phyloP scores from a whole-genome alignment of 2,797 vertebrate species.

The Acomys russatus region DNA sequence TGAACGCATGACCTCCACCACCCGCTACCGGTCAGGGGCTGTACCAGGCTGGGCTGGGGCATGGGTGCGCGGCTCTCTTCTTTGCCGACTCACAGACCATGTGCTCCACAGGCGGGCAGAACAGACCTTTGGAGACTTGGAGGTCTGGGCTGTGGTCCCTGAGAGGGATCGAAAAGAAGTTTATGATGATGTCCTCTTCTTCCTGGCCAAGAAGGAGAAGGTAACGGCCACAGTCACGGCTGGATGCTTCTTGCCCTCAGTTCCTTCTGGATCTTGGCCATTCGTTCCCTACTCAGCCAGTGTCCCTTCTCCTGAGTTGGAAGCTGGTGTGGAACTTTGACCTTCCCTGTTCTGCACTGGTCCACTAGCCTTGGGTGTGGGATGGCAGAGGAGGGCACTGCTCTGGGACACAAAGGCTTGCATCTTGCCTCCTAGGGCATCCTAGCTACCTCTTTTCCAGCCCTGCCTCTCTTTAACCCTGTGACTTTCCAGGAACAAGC shows the following conservation, averaged over 20 bases:
- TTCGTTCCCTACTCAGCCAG: background rate
- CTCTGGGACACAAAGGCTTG: background rate
- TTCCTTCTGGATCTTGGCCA: background rate
- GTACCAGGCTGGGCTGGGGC: constrained; percentile 25
- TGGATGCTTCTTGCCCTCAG: background rate
- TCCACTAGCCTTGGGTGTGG: background rate
- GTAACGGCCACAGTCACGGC: constrained; percentile 73
- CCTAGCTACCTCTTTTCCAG: background rate
- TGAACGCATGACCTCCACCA: constrained; percentile 88
- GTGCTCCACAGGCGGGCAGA: constrained; percentile 87
- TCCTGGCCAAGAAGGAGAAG: constrained; percentile 90
- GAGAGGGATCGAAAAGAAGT: constrained; percentile 89
- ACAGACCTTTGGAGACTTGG: constrained; percentile 88
- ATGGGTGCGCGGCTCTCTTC: background rate
- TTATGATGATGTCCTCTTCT: constrained; percentile 89
- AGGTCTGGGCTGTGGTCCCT: constrained; percentile 88
- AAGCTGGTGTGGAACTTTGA: constrained; percentile 1
- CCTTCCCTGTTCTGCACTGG: constrained; percentile 2
- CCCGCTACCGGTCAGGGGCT: constrained; percentile 86
- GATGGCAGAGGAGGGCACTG: background rate
- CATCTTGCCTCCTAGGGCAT: background rate
- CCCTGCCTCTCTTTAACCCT: constrained; percentile 1
- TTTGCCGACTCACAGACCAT: constrained; percentile 8
- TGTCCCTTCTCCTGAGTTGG: constrained; percentile 29
- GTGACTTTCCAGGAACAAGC: constrained; percentile 86